A percentile compares a stretch with the other conserved stretches of the same genome.
Conservation (phyloP, 2,888 invertebrate species). For the Poecilus cupreus region DNA sequence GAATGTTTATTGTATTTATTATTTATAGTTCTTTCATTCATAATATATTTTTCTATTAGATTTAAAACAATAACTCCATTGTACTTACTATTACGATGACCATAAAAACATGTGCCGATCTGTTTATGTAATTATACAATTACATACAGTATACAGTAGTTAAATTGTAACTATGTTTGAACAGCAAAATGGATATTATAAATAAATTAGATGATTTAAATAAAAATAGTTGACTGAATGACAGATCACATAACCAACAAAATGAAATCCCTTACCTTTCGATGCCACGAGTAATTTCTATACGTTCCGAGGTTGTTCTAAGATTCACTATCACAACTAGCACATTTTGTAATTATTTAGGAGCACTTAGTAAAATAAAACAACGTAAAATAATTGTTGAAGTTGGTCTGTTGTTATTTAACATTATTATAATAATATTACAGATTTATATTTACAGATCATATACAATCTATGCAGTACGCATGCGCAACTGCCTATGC, state of each 20-base stretch:
- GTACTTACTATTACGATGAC: background rate
- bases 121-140: background rate
- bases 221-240: no score
- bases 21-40: background rate
- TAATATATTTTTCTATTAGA: background rate
- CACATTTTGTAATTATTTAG: background rate
- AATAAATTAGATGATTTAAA: no score
- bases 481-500: slow-evolving; percentile 44
- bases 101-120: background rate
- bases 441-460: slow-evolving; percentile 70
- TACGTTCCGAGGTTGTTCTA: background rate
- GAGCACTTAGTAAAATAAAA: slow-evolving; percentile 60
- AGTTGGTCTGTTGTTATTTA: slow-evolving; percentile 69
- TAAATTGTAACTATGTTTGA: background rate
- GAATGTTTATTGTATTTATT: background rate
- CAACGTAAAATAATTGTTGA: slow-evolving; percentile 63
- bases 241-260: background rate
- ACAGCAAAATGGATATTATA: no score
- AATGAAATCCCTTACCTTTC: background rate
- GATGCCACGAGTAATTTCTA: background rate
- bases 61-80: background rate
- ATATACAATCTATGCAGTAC: slow-evolving; percentile 67
- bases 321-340: background rate
- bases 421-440: slow-evolving; percentile 71
- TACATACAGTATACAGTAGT: no score